Conservation (phyloP, 2,113 vertebrate genomes). For the Montifringilla adamsi region DNA sequence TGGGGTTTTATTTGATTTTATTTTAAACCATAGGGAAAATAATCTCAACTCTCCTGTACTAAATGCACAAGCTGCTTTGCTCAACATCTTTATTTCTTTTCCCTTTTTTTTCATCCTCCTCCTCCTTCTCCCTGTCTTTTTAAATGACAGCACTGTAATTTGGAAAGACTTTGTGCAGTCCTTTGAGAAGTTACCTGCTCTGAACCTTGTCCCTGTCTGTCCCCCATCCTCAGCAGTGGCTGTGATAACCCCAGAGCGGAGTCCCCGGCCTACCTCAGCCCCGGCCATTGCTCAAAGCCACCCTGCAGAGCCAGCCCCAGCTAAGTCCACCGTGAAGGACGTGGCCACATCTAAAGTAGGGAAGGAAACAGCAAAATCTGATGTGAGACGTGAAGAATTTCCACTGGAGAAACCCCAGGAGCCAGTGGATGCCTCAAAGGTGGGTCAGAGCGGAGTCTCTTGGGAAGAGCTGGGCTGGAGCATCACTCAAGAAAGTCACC, state of each 20-base stretch:
- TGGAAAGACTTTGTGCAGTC: not conserved
- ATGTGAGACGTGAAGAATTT: conserved; percentile 73
- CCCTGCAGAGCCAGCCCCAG: conserved; percentile 67
- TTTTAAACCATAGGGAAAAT: not conserved
- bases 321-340: conserved; percentile 29
- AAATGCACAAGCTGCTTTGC: conserved; percentile 51
- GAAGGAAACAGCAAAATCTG: conserved; percentile 70
- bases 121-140: not conserved
- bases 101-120: not conserved
- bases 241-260: conserved; percentile 85
- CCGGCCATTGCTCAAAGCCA: conserved; percentile 87
- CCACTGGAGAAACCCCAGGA: conserved; percentile 65
- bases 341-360: conserved; percentile 26
- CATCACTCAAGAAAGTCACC: not conserved
- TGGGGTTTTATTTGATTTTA: not conserved
- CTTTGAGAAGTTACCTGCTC: not conserved
- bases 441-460: conserved; percentile 19
- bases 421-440: conserved; percentile 78
- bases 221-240: conserved; percentile 66
- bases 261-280: conserved; percentile 88
- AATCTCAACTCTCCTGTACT: not conserved
- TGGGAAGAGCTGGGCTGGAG: not conserved
- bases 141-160: not conserved
- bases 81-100: conserved; percentile 17
- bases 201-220: not conserved